Base-by-base conservation (phyloP, 2,888 invertebrate species). In the Unio pictorum region DNA sequence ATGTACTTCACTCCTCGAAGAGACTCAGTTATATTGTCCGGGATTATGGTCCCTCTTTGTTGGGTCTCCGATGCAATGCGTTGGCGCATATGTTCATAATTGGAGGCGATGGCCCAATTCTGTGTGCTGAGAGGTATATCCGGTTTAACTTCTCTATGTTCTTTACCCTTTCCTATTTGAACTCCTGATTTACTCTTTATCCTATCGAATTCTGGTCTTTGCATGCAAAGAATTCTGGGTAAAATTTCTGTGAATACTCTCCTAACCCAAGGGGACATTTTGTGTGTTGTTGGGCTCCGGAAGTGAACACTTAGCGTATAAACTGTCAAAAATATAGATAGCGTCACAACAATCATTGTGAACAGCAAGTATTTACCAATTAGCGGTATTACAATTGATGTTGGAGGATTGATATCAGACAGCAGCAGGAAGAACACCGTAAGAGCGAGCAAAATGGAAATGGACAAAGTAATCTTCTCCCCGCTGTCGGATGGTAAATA, bases 401-500 rank as follows among this genome's bases (percentile, higher is more conserved):
- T 99, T 64, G 98, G 98, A 63, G 98, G 98, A 90, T 99, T 98
- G 88, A 98, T 98, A 92, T 99, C 98, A 83, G 98, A 98, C 84
- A 99, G 95, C 91, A 99, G 93, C 79, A 99, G 93, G 92, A 99
- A 98, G 93, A 98, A 99, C 93, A 99, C 98, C 92, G 98, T 98
- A 88, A 99, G 95, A 91, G 97, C 97, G 92, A 98, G 97, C 86
- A 99, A 93, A 91, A 99, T 98, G 69, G 98, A 98, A 91, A 99
- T 91, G 64, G 97, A 98, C 60, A 99, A 92, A 0, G 98, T 97
- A 71, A 99, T 97, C 91, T 99, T 99, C 90, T 99, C 98, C 23
- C 98, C 98, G 0, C 97, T 97, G 91, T 99, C 98, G 3, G 97
- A 97, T 66, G 99, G 99, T 70, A 99, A 91, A 87, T 99, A 99